phyloP scores from a whole-genome alignment of 2,113 vertebrate genomes.

The Mormyrus lacerda region DNA sequence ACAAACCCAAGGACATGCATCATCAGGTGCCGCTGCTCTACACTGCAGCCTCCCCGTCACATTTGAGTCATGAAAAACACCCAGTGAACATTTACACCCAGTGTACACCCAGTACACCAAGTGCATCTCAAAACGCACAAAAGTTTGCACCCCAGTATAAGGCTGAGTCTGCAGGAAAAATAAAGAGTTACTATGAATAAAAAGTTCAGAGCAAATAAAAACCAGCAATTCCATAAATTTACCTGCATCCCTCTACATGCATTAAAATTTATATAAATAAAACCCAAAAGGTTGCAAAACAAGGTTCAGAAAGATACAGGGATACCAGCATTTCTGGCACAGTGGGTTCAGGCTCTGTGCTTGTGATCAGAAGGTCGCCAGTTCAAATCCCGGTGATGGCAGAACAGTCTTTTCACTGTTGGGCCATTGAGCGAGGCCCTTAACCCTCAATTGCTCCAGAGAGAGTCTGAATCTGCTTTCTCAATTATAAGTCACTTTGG shows the following conservation, averaged over 20 bases:
- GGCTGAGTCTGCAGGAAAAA: neutral
- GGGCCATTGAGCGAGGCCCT: neutral
- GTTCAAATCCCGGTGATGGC: no score
- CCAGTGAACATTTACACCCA: neutral
- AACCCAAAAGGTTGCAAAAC: neutral
- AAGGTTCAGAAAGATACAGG: neutral
- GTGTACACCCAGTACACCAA: no score
- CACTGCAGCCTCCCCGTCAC: neutral
- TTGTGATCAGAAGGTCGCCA: neutral
- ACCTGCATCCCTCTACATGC: conserved; percentile 10
- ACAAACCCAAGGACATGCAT: neutral
- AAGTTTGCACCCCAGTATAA: neutral
- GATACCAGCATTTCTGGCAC: neutral
- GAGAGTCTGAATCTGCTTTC: neutral
- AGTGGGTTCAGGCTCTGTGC: neutral
- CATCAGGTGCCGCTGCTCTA: neutral
- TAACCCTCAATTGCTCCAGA: neutral
- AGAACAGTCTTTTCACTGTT: neutral
- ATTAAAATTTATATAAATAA: neutral
- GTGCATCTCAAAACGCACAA: neutral
- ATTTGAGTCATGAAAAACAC: no score
- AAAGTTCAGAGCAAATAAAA: neutral
- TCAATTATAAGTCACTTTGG: neutral
- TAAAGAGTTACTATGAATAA: neutral
- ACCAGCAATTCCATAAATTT: conserved; percentile 26